These are phyloP conservation scores for Lamproptera curius DNA, from an alignment of 2,888 invertebrate genomes.

Conservation along the genomic window DNA sequence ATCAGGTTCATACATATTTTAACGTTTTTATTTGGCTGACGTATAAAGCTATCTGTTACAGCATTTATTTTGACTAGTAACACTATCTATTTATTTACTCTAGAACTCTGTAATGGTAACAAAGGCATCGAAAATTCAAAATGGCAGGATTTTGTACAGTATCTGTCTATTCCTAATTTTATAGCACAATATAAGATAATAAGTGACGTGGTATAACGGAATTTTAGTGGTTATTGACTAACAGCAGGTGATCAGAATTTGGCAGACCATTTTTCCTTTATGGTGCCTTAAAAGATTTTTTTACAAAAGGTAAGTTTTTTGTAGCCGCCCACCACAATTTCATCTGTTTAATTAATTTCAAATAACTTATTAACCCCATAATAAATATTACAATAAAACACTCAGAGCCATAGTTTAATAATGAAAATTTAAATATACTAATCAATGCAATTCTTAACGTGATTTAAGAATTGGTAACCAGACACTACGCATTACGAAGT, in stretches of 20 bases:
- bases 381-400: conserved; percentile 1
- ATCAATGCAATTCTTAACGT: neutral
- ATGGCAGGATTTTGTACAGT: conserved; percentile 56
- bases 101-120: conserved; percentile 32
- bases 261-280: conserved; percentile 3
- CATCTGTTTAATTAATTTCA: conserved; percentile 59
- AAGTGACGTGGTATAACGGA: conserved; percentile 68
- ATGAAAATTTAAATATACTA: conserved; percentile 1
- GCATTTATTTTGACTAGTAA: conserved; percentile 11
- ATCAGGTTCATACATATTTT: no score
- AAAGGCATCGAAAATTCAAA: conserved; percentile 47
- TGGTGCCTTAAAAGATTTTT: neutral
- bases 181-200: conserved; percentile 41
- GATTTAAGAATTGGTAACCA: conserved; percentile 50
- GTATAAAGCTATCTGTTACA: no score
- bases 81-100: neutral
- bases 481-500: conserved; percentile 64
- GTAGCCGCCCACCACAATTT: conserved; percentile 57
- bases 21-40: no score
- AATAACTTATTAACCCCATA: conserved; percentile 33
- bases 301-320: conserved; percentile 51
- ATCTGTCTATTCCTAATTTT: conserved; percentile 52
- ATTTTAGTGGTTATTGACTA: conserved; percentile 41
- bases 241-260: conserved; percentile 11
- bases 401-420: neutral